phyloP scores from a whole-genome alignment of 1,140 invertebrate genomes.

The Anastatus disparis region DNA sequence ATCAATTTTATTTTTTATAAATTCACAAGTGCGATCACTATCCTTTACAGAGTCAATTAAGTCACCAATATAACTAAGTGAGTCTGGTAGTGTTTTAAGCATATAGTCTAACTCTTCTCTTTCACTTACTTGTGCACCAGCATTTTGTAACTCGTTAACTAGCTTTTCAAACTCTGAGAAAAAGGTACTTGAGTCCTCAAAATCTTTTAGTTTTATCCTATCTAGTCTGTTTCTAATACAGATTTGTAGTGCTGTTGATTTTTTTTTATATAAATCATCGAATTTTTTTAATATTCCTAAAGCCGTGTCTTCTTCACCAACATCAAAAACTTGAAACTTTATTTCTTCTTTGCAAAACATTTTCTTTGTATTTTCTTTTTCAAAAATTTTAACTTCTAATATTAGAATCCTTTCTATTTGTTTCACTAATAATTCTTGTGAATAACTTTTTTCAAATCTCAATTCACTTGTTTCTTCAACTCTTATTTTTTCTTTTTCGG shows the following conservation, averaged over 20 bases:
- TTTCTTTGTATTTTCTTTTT: background rate
- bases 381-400: no score
- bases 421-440: no score
- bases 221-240: constrained; percentile 20
- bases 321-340: background rate
- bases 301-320: constrained; percentile 14
- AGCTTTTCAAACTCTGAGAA: constrained; percentile 52
- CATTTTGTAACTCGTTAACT: constrained; percentile 50
- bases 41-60: constrained; percentile 42
- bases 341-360: background rate
- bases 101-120: background rate
- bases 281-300: constrained; percentile 31
- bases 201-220: constrained; percentile 29
- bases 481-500: no score
- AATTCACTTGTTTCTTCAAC: no score
- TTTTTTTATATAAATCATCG: constrained; percentile 17
- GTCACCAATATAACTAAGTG: background rate
- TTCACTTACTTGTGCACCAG: constrained; percentile 43
- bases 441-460: no score
- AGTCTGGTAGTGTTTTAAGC: background rate
- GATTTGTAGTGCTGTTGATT: constrained; percentile 25
- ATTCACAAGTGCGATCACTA: constrained; percentile 57
- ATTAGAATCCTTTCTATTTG: no score
- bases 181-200: constrained; percentile 12
- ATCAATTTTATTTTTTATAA: constrained; percentile 58